A percentile compares a stretch with the other conserved stretches of the same genome.
phyloP scores from a whole-genome alignment of 1,140 invertebrate genomes.

The Phenacoccus solenopsis region DNA sequence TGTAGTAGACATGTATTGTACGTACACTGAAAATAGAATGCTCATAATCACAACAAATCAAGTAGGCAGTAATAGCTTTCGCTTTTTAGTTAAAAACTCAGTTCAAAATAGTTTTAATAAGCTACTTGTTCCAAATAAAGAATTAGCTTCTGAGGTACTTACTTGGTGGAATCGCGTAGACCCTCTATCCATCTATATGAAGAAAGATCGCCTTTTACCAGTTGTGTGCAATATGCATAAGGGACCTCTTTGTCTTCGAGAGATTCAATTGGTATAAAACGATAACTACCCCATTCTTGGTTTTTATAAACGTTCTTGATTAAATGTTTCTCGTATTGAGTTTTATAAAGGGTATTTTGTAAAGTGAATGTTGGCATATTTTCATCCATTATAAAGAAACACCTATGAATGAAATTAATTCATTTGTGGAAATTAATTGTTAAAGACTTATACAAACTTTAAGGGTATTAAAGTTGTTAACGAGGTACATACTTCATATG shows the following conservation, averaged over 20 bases:
- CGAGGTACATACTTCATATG: conserved; percentile 34
- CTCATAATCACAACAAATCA: too few species aligned
- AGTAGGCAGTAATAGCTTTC: too few species aligned
- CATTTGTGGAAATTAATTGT: not conserved
- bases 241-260: conserved; percentile 39
- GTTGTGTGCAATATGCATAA: conserved; percentile 57
- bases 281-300: conserved; percentile 52
- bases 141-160: too few species aligned
- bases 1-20: too few species aligned
- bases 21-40: not conserved
- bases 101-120: too few species aligned
- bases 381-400: conserved; percentile 48
- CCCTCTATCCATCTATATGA: conserved; percentile 59
- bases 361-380: conserved; percentile 50
- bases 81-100: too few species aligned
- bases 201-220: conserved; percentile 72
- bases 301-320: conserved; percentile 60
- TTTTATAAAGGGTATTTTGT: conserved; percentile 45
- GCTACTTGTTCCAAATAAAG: too few species aligned
- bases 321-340: conserved; percentile 55
- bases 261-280: conserved; percentile 52
- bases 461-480: too few species aligned
- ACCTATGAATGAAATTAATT: conserved; percentile 33
- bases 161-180: conserved; percentile 33
- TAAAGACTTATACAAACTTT: not conserved